Conservation (phyloP, 1,140 invertebrate genomes). For the Pseudomyrmex pallidus region DNA sequence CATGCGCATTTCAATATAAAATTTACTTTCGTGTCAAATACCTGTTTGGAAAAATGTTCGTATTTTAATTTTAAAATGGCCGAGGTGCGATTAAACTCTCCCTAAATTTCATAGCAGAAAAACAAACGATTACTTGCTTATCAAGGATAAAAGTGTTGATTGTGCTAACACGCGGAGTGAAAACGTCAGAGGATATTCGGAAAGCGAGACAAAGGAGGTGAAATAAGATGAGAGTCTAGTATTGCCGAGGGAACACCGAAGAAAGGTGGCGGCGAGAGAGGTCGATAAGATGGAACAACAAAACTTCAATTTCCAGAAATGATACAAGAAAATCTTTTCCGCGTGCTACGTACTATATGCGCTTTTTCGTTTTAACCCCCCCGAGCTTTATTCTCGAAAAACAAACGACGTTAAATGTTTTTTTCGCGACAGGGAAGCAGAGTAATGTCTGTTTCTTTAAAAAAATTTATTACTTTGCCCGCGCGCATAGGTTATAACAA, state of each 20-base stretch:
- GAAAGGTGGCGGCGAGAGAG: constrained; percentile 19
- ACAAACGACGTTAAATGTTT: constrained; percentile 14
- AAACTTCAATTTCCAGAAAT: constrained; percentile 82
- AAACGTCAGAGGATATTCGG: constrained; percentile 42
- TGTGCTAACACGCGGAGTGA: constrained; percentile 29
- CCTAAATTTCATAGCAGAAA: constrained; percentile 12
- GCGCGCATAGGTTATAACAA: neutral
- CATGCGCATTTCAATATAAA: too few relatives aligned
- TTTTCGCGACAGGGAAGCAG: neutral
- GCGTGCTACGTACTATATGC: constrained; percentile 71
- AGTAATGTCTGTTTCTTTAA: neutral
- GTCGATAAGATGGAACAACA: constrained; percentile 75
- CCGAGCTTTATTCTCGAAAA: constrained; percentile 8
- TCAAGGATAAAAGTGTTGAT: constrained; percentile 21
- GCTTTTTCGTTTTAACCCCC: constrained; percentile 5
- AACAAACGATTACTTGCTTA: constrained; percentile 33
- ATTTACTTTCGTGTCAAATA: neutral
- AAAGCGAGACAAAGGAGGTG: constrained; percentile 54
- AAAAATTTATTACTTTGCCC: constrained; percentile 21
- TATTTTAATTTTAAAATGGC: constrained; percentile 3
- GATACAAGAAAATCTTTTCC: constrained; percentile 79
- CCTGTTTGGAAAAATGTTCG: neutral
- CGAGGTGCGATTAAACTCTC: neutral
- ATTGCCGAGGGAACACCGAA: constrained; percentile 32
- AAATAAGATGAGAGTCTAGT: constrained; percentile 47